A percentile compares a stretch with the other conserved stretches of the same genome.
These are phyloP conservation scores for Pongo pygmaeus DNA, from an alignment of 2,113 vertebrate species.

Conservation along the genomic window DNA sequence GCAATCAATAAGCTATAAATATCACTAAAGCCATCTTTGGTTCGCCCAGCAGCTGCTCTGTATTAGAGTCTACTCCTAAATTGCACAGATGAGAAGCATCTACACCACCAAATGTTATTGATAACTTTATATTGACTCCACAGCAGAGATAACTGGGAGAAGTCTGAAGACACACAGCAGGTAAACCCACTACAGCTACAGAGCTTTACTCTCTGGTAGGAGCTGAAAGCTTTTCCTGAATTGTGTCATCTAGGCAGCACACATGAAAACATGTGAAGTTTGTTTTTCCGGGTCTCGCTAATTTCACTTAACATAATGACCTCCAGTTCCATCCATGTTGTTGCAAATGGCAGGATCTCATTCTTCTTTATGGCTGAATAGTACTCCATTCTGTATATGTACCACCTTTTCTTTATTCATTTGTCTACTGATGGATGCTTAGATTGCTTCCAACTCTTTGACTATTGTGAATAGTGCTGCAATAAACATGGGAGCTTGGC, in stretches of 20 bases:
- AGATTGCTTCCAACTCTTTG: no score
- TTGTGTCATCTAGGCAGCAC: neutral
- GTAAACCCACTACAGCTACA: neutral
- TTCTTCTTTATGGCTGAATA: no score
- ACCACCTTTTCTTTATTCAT: no score
- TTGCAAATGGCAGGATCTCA: no score
- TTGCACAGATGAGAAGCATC: neutral
- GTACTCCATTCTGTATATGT: no score
- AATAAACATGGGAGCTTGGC: no score
- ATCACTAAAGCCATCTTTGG: neutral
- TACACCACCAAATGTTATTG: neutral
- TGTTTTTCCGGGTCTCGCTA: no score
- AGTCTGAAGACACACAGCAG: neutral
- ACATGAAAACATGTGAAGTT: no score
- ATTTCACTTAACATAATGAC: no score
- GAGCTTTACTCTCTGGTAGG: neutral
- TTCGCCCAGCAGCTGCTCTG: neutral
- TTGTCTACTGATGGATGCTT: no score
- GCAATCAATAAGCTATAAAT: neutral
- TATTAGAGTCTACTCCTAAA: neutral
- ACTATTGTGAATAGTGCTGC: no score
- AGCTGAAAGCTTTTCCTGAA: neutral
- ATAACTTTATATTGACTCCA: neutral
- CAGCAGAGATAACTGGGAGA: neutral
- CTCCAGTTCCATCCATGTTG: no score